phyloP scores from a whole-genome alignment of 2,113 vertebrate genomes.

The Setophaga petechia region DNA sequence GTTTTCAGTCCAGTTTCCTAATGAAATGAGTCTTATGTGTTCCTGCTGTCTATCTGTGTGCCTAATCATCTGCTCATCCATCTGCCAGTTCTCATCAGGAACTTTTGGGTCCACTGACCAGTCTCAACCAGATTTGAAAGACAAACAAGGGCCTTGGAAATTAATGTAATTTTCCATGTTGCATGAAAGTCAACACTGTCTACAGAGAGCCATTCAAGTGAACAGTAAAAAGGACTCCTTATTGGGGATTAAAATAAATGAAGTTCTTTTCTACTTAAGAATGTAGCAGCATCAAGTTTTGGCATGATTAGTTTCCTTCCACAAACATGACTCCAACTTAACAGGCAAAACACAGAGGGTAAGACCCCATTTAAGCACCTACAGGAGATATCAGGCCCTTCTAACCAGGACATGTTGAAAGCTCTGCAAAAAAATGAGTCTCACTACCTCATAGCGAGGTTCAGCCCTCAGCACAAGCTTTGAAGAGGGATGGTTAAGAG shows the following conservation, averaged over 20 bases:
- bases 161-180: not conserved
- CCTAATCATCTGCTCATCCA: conserved; percentile 32
- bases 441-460: not conserved
- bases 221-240: not conserved
- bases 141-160: not conserved
- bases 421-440: not conserved
- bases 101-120: not conserved
- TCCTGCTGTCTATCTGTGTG: conserved; percentile 19
- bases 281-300: not conserved
- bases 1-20: conserved; percentile 22
- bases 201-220: not conserved
- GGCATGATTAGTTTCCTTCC: not conserved
- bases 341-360: not conserved
- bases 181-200: not conserved
- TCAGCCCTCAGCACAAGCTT: not conserved
- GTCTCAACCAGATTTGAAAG: not conserved
- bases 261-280: not conserved
- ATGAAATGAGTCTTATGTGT: conserved; percentile 9
- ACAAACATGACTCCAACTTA: not conserved
- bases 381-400: not conserved
- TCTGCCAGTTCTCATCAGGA: conserved; percentile 18
- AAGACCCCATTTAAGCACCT: not conserved
- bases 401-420: not conserved
- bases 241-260: not conserved
- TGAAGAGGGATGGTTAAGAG: not conserved